These are phyloP conservation scores for Eristalis tenax DNA, from an alignment of 2,888 invertebrate genomes.

Conservation along the genomic window DNA sequence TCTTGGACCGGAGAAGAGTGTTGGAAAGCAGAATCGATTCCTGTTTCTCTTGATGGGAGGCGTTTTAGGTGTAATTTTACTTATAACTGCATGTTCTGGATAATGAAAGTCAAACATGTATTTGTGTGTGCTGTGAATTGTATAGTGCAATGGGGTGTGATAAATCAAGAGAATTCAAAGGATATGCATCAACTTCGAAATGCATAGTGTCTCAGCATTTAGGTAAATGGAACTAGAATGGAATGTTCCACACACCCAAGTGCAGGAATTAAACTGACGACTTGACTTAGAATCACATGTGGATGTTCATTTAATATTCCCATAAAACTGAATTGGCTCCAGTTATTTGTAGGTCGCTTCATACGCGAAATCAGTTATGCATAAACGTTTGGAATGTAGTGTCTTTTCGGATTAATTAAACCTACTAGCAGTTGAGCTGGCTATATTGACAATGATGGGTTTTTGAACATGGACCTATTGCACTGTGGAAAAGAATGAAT, in stretches of 20 bases:
- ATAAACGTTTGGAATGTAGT: no score
- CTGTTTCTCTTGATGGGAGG: conserved; percentile 30
- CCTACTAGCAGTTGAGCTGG: no score
- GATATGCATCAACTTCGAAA: conserved; percentile 12
- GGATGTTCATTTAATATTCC: background rate
- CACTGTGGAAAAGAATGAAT: no score
- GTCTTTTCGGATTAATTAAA: no score
- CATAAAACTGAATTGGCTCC: no score
- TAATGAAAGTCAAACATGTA: conserved; percentile 12
- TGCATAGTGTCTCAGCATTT: background rate
- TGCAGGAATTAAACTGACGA: conserved; percentile 1
- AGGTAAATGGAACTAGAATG: background rate
- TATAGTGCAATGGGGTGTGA: conserved; percentile 44
- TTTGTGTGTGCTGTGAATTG: conserved; percentile 10
- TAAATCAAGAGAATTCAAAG: conserved; percentile 54
- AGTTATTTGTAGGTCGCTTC: no score
- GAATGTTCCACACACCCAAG: background rate
- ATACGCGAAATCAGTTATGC: no score
- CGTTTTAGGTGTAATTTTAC: conserved; percentile 30
- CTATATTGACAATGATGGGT: no score
- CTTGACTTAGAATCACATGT: background rate
- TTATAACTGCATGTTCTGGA: conserved; percentile 32
- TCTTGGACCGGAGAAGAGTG: background rate
- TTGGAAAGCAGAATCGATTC: conserved; percentile 4
- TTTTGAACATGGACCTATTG: no score